phyloP scores from a whole-genome alignment of 2,797 vertebrate genomes.

The Octomys mimax region DNA sequence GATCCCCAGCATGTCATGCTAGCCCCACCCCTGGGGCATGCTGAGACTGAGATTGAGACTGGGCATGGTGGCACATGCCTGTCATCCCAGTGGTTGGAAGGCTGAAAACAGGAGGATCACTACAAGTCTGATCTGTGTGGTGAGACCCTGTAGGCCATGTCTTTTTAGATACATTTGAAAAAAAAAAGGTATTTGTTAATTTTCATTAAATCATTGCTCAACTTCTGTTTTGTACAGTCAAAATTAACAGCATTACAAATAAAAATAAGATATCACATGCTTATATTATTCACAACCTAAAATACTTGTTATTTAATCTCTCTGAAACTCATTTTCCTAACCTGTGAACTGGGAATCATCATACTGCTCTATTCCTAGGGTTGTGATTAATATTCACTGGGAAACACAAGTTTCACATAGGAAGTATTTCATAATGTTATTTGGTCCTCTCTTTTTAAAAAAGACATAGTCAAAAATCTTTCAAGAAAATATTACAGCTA shows the following conservation, averaged over 20 bases:
- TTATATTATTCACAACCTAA: not conserved
- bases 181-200: not conserved
- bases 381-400: not conserved
- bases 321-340: conserved; percentile 8
- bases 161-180: too few relatives aligned
- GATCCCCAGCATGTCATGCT: too few relatives aligned
- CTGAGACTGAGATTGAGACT: too few relatives aligned
- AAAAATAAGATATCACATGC: not conserved
- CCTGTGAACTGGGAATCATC: not conserved
- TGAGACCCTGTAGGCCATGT: too few relatives aligned
- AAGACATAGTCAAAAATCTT: conserved; percentile 15
- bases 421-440: not conserved
- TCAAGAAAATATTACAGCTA: not conserved
- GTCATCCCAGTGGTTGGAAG: too few relatives aligned
- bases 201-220: not conserved
- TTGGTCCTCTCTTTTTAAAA: not conserved
- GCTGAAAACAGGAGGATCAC: too few relatives aligned
- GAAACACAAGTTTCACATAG: not conserved
- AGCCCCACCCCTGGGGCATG: too few relatives aligned
- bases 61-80: too few relatives aligned
- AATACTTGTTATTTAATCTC: conserved; percentile 2
- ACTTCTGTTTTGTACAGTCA: not conserved
- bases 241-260: not conserved
- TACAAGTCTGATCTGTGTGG: too few relatives aligned
- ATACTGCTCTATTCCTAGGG: not conserved